Percentiles rank a stretch among this genome's conserved stretches.
Evolutionary conservation across 1,140 invertebrate genomes (phyloP).

Genomic region (Musca domestica): DNA sequence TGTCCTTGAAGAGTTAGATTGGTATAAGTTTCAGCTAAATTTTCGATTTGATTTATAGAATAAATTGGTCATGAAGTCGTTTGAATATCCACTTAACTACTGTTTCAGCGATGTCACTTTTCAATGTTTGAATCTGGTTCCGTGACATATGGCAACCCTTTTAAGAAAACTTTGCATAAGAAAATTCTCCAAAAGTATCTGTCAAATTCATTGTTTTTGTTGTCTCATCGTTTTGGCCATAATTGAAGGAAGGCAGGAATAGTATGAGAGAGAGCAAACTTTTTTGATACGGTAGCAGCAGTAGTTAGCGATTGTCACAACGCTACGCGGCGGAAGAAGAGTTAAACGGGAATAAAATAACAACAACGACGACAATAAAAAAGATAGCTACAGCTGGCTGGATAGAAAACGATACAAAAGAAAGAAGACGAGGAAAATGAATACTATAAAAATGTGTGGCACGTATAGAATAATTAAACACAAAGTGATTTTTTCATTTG

Average conservation of each 20-base stretch:
- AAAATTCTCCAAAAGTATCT: constrained; percentile 8
- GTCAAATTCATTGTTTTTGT: constrained; percentile 18
- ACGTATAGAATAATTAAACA: constrained; percentile 10
- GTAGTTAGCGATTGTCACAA: constrained; percentile 11
- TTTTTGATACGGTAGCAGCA: background rate
- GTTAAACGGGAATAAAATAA: constrained; percentile 6
- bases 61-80: too few species aligned
- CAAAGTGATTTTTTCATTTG: constrained; percentile 2
- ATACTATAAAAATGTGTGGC: constrained; percentile 10
- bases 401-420: background rate
- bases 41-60: too few species aligned
- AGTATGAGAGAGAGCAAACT: background rate
- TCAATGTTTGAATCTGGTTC: background rate
- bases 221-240: constrained; percentile 1
- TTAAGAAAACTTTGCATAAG: background rate
- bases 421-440: background rate
- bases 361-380: background rate
- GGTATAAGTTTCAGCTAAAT: too few species aligned
- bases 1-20: too few species aligned
- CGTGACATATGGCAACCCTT: background rate
- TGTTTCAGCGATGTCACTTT: too few species aligned
- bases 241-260: background rate
- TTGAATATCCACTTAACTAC: too few species aligned
- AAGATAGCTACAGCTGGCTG: background rate
- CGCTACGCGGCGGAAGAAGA: background rate